Conservation (phyloP, 2,113 vertebrate species). For the Alces alces region DNA sequence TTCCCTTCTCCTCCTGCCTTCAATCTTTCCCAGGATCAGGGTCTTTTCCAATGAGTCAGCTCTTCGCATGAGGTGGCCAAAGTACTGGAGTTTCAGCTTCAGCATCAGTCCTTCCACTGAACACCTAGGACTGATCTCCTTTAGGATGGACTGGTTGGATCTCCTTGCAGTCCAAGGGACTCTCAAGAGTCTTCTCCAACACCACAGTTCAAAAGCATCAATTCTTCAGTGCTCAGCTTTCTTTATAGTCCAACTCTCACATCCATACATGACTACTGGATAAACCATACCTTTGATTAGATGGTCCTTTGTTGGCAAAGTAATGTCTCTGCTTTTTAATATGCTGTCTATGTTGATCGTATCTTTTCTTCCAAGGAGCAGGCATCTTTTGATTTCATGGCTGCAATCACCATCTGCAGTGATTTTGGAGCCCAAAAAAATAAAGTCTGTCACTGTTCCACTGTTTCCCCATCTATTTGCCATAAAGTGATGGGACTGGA, state of each 20-base stretch:
- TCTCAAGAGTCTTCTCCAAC: not conserved
- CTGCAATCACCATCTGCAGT: not conserved
- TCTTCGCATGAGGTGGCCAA: not conserved
- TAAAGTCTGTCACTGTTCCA: not conserved
- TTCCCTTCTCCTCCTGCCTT: not conserved
- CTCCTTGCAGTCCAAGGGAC: not conserved
- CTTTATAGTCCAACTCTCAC: not conserved
- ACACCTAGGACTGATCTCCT: not conserved
- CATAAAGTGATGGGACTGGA: not conserved
- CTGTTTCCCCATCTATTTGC: not conserved
- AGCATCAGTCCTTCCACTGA: not conserved
- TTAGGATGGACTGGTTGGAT: not conserved
- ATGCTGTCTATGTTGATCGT: not conserved
- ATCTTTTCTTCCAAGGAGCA: not conserved
- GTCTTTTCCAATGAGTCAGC: not conserved
- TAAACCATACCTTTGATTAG: not conserved
- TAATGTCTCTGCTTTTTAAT: not conserved
- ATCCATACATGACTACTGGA: not conserved
- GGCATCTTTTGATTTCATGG: not conserved
- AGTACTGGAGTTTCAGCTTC: not conserved
- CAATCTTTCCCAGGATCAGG: not conserved
- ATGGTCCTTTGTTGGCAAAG: not conserved
- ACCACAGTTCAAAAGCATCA: not conserved
- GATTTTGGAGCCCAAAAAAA: not conserved
- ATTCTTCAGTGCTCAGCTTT: not conserved